phyloP scores from a whole-genome alignment of 1,140 invertebrate species.

The Zaprionus kolodkinae region DNA sequence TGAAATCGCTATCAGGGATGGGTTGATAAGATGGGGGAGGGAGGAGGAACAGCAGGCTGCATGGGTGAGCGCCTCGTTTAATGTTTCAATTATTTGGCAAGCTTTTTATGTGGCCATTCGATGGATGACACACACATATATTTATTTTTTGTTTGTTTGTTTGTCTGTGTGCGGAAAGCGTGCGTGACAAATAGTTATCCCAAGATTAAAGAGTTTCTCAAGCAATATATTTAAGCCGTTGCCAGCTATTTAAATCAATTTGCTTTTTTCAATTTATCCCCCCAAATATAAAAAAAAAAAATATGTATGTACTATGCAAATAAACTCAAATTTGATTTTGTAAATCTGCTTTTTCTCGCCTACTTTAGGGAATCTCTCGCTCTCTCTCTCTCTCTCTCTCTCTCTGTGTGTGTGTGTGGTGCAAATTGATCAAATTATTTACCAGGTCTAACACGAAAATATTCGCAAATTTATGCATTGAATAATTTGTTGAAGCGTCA shows the following conservation, averaged over 20 bases:
- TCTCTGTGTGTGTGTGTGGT: neutral
- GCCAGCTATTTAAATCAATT: conserved; percentile 2
- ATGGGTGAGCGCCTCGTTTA: conserved; percentile 62
- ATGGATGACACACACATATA: conserved; percentile 18
- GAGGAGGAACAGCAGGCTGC: neutral
- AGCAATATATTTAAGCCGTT: conserved; percentile 1
- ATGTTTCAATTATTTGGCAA: conserved; percentile 72
- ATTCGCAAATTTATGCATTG: conserved; percentile 9
- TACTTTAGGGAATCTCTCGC: neutral
- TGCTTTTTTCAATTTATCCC: neutral
- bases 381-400: too few relatives aligned
- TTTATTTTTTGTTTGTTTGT: conserved; percentile 4
- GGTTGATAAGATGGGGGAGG: neutral
- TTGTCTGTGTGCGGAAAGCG: neutral
- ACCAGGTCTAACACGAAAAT: conserved; percentile 8
- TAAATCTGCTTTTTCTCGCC: neutral
- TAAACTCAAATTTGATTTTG: conserved; percentile 1
- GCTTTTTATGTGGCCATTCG: conserved; percentile 24
- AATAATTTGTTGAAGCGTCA: conserved; percentile 8
- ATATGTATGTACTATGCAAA: conserved; percentile 2
- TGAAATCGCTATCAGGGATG: neutral
- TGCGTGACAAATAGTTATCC: conserved; percentile 22
- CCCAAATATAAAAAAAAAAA: neutral
- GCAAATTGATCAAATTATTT: conserved; percentile 5
- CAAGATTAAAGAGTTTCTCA: conserved; percentile 2